Conservation (phyloP, 2,888 invertebrate species). For the Cancer borealis region DNA sequence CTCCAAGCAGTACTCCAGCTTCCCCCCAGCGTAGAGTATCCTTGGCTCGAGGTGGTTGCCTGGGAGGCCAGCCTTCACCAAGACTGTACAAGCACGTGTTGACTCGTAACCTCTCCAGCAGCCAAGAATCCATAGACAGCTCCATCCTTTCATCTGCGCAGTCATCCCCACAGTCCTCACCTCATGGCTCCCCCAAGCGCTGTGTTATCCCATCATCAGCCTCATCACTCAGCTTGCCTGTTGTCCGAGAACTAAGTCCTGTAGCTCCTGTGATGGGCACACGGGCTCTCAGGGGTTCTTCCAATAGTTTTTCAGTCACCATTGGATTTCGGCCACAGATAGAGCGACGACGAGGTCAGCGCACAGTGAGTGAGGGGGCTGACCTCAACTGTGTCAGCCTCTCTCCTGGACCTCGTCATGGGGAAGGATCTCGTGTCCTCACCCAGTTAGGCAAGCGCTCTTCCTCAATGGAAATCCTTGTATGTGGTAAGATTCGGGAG, state of each 20-base stretch:
- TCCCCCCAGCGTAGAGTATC: constrained; percentile 66
- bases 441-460: constrained; percentile 73
- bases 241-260: constrained; percentile 64
- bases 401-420: constrained; percentile 59
- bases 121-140: constrained; percentile 76
- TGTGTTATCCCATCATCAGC: constrained; percentile 59
- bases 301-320: constrained; percentile 75
- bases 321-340: constrained; percentile 75
- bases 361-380: constrained; percentile 73
- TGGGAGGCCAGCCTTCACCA: constrained; percentile 68
- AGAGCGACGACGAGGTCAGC: constrained; percentile 64
- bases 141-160: constrained; percentile 59
- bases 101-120: constrained; percentile 75
- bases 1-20: constrained; percentile 61
- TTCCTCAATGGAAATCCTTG: constrained; percentile 77
- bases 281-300: constrained; percentile 70
- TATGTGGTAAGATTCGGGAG: constrained; percentile 75
- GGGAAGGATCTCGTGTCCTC: constrained; percentile 63
- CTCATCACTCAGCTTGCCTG: constrained; percentile 66
- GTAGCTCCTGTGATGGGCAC: constrained; percentile 74
- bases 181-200: constrained; percentile 64
- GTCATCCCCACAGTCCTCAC: constrained; percentile 62
- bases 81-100: constrained; percentile 74
- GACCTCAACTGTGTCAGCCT: constrained; percentile 61
- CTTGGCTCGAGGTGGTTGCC: constrained; percentile 53